Base-by-base conservation (phyloP, 2,888 invertebrate species). In the Sclerodermus sp. region DNA sequence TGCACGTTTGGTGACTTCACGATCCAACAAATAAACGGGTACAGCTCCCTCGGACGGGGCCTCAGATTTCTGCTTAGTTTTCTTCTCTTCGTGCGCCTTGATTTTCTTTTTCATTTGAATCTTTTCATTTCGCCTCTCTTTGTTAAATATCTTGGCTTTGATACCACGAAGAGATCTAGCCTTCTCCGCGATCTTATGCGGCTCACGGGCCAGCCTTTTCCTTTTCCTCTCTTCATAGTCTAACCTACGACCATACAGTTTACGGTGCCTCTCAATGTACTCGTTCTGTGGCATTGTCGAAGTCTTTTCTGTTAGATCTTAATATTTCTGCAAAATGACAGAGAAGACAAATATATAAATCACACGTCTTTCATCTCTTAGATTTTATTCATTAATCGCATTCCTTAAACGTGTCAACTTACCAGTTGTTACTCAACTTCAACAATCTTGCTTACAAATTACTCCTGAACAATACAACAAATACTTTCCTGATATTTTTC, bases 91-190 rank as follows among this genome's bases (percentile, higher is more conserved):
- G 71, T 99, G 98, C 47, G 95, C 93, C 74, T 94, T 93, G 60
- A 99, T 93, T 73, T 96, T 96, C 84, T 96, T 98, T 80, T 97
- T 96, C 90, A 98, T 96, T 79, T 97, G 96, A 58, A 99, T 93
- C 83, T 99, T 99, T 78, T 99, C 99, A 83, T 94, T 91, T 71
- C 96, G 89, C 5, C 99, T 87, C 77, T 97, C 87, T 76, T 96
- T 97, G 79, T 98, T 96, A 80, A 91, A 97, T 49, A 99, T 83
- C 80, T 99, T 99, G 0, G 99, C 99, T 78, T 96, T 98, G 67
- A 98, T 87, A 58, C 98, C 98, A 51, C 97, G 86, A 39, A 99
- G 82, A 73, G 90, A 94, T 64, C 89, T 89, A 0, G 99, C 97
- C 71, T 92, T 91, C 67, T 92, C 88, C 0, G 99, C 89, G 40